Base-by-base conservation (phyloP, 2,797 vertebrate species). In the Neoniphon sammara region DNA sequence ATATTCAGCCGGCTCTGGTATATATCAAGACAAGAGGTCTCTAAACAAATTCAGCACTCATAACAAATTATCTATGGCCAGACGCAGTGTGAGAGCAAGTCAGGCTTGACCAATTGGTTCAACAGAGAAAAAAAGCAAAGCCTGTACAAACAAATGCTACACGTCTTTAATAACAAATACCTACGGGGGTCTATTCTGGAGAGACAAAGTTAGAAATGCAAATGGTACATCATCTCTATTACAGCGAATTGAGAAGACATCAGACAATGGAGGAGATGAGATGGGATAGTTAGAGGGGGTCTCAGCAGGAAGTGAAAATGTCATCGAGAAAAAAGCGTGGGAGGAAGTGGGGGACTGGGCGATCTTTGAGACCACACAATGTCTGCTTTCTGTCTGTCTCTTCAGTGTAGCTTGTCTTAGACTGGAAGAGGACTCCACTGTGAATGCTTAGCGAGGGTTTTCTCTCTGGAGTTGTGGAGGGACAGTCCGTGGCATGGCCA, bases 321-420 rank as follows among this genome's bases (percentile, higher is more conserved):
- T 81, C 83, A 85, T 18, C 67, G 67, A 70, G 23, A 73, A 9
- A 30, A 49, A 76, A 74, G 57, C 66, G 77, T 31, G 36, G 71
- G 66, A 88, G 88, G 88, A 91, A 83, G 85, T 23, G 52, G 66
- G 81, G 78, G 81, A 88, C 89, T 78, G 83, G 78, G 79, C 78
- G 83, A 90, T 90, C 88, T 89, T 87, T 90, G 77, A 89, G 88
- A 81, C 84, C 81, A 81, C 88, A 93, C 91, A 93, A 84, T 88
- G 88, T 90, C 90, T 84, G 85, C 83, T 85, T 85, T 90, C 87
- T 88, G 87, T 88, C 75, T n/a, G 73, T 70, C 70, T 83, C 84
- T 44, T 79, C 83, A 66, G 75, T 17, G 82, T 18, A 47, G 75
- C 72, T 60, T 76, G 56, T 82, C 75, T 63, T 0, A 62, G 54